Base-by-base conservation (phyloP, 2,888 invertebrate species). In the Tenthredo distinguenda region DNA sequence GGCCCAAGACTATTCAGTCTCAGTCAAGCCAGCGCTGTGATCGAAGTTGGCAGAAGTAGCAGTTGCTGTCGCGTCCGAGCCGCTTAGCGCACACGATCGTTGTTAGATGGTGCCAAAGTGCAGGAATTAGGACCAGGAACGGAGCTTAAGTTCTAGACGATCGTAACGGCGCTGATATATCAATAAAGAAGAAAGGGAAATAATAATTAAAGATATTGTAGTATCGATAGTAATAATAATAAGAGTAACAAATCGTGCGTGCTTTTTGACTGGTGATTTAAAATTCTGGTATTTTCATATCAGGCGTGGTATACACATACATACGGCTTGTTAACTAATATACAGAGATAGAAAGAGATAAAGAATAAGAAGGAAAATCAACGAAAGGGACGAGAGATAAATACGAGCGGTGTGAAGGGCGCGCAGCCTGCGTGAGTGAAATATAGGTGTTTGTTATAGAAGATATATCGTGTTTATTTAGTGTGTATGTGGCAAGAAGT, bases 11-110 rank as follows among this genome's bases (percentile, higher is more conserved):
- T 40, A 84, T 84, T 90, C 74, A 84, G 87, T 88, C 85, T 91
- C 92, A 92, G 93, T 93, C 91, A 92, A 91, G 91, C 90, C 91
- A 91, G 91, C 91, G 90, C 90, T 91, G 92, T 91, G 90, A 88
- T 90, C 90, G 91, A 90, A 91, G 91, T 87, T 86, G 85, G 84
- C 77, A 85, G 85, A 86, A 86, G 85, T 85, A 87, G 86, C 87
- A 84, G 85, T 85, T 84, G 87, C 87, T 87, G 88, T 89, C 88
- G 87, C 86, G 86, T 87, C 86, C 88, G 87, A 90, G 89, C 88
- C 88, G 87, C 86, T 81, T 82, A 85, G 86, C 88, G 88, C 87
- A 82, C 87, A 88, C 87, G 87, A 85, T 84, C 86, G 81, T 82
- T 58, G 71, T 83, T 83, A 71, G 84, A 85, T 84, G 85, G 76